phyloP scores from a whole-genome alignment of 2,113 vertebrate genomes.

The Eclectus roratus region DNA sequence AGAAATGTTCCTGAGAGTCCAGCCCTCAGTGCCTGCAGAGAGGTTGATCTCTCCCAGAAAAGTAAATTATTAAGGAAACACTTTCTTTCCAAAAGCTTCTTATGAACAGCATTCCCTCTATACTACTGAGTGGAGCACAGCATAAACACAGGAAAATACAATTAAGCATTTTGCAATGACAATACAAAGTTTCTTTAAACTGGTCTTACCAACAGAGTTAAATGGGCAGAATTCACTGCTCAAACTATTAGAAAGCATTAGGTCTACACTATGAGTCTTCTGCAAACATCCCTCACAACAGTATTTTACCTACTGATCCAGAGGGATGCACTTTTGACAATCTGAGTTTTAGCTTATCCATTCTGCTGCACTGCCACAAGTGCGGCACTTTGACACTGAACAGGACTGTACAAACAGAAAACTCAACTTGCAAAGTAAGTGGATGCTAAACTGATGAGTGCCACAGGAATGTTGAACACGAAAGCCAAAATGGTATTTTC shows the following conservation, averaged over 20 bases:
- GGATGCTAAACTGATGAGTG: neutral
- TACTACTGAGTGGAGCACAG: neutral
- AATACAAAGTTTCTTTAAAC: neutral
- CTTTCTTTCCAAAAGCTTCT: neutral
- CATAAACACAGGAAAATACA: neutral
- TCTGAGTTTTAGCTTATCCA: neutral
- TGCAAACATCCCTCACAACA: neutral
- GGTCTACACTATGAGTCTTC: neutral
- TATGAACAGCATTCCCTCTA: neutral
- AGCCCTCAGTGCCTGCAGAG: neutral
- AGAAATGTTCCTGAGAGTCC: neutral
- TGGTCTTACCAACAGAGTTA: neutral
- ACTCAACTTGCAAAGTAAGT: neutral
- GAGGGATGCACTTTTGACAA: neutral
- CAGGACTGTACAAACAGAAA: neutral
- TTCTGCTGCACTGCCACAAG: neutral
- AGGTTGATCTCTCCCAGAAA: too few relatives aligned
- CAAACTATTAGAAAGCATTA: neutral
- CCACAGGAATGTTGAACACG: fast-evolving
- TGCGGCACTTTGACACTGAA: fast-evolving
- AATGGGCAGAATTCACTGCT: neutral
- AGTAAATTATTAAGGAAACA: neutral
- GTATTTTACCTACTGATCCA: neutral
- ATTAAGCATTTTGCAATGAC: neutral
- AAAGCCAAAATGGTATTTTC: neutral